Conservation (phyloP, 2,113 vertebrate species). For the Nerophis ophidion region DNA sequence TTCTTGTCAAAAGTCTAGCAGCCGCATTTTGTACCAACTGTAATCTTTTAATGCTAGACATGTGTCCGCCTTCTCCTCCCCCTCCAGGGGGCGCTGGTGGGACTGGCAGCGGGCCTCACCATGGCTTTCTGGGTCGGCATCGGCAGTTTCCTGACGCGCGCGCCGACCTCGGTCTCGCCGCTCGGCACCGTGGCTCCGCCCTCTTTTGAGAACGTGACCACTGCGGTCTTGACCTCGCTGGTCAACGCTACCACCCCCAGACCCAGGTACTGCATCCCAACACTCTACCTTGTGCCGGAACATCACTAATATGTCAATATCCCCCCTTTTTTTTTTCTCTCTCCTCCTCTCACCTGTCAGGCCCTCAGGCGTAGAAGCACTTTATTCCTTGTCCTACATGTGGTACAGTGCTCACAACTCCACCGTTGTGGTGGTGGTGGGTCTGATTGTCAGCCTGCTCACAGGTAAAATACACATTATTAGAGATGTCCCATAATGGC, state of each 20-base stretch:
- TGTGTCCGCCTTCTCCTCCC: neutral
- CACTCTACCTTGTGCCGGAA: neutral
- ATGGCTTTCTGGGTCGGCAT: conserved; percentile 97
- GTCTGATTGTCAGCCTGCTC: conserved; percentile 85
- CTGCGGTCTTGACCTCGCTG: conserved; percentile 53
- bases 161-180: neutral
- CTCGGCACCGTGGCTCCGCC: conserved; percentile 54
- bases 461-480: conserved; percentile 69
- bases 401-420: conserved; percentile 98
- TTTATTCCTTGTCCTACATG: conserved; percentile 90
- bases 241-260: conserved; percentile 35
- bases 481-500: too few species aligned
- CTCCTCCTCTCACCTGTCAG: conserved; percentile 49
- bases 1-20: too few species aligned
- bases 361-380: conserved; percentile 72
- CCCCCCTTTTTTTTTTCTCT: neutral
- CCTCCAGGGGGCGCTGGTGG: conserved; percentile 79
- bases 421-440: conserved; percentile 84
- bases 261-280: conserved; percentile 53
- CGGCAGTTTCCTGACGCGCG: conserved; percentile 71
- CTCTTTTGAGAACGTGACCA: conserved; percentile 65
- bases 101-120: conserved; percentile 76
- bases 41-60: too few species aligned
- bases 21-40: too few species aligned
- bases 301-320: neutral